Base-by-base conservation (phyloP, 2,797 vertebrate genomes). In the Enteromius unitaeniatus region DNA sequence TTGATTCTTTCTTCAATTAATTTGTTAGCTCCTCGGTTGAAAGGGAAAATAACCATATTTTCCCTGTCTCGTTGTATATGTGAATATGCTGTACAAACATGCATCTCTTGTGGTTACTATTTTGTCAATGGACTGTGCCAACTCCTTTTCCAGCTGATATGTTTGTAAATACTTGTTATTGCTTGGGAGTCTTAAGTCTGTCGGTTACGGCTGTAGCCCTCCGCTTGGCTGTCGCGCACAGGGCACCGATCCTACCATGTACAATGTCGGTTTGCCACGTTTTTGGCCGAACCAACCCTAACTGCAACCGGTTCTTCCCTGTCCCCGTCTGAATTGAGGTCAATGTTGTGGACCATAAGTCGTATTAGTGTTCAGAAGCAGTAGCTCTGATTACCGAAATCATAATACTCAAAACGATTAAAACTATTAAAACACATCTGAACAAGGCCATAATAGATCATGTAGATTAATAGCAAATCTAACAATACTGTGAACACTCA, bases 1-100 rank as follows among this genome's bases (percentile, higher is more conserved):
- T 72, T 74, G 42, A 75, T 75, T 83, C 82, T 87, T 86, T 88
- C 65, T n/a, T 60, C 37, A 47, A 78, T 37, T 85, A 92, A 90
- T 89, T 94, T 91, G 90, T 94, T 92, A 94, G 92, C 93, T 94
- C 93, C 94, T 95, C 94, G 90, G 93, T 94, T 94, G 94, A 93
- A 92, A 93, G 86, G 91, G 45, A 69, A 85, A 83, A 90, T 86
- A 89, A 87, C 82, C 87, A 60, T 84, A 68, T 86, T 87, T 86
- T 85, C 80, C 87, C 88, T 7, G 95, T 94, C 93, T 95, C 95
- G 93, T 89, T 95, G 93, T 89, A 93, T 92, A 93, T 92, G 92
- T 91, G 91, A 92, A 93, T 88, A 90, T 88, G 88, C 91, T 93
- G 91, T 93, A 90, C 88, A 88, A 89, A 91, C 90, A 88, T 87